Percentiles rank a stretch among this genome's conserved stretches.
Conservation (phyloP, 1,140 invertebrate genomes). For the Aphelenchoides besseyi region DNA sequence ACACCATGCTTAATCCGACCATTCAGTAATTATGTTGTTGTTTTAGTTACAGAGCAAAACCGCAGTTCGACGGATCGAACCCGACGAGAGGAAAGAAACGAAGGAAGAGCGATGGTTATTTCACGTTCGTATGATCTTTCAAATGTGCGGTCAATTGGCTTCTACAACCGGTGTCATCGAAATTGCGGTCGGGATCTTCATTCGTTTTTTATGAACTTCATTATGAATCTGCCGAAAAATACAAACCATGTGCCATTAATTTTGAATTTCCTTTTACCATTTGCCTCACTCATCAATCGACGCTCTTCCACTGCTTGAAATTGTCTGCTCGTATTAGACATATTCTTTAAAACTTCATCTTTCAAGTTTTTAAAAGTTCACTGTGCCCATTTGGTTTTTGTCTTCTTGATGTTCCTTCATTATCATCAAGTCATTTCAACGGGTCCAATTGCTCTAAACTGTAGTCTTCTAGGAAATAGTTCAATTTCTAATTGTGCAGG, state of each 20-base stretch:
- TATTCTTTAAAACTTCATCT: neutral
- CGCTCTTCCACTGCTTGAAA: neutral
- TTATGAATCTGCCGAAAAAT: neutral
- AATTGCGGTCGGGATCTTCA: neutral
- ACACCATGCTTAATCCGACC: neutral
- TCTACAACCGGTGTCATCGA: neutral
- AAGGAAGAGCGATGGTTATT: conserved; percentile 61
- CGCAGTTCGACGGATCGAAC: conserved; percentile 59
- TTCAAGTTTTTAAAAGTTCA: neutral
- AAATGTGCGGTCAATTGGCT: neutral
- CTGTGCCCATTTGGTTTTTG: neutral
- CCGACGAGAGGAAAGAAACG: conserved; percentile 60
- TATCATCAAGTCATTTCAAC: neutral
- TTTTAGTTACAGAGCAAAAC: conserved; percentile 52
- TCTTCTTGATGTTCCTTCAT: neutral
- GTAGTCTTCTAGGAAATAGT: no score
- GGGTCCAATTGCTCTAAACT: neutral
- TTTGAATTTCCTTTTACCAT: neutral
- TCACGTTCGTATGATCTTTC: conserved; percentile 57
- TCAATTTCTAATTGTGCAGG: no score
- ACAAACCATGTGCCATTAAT: neutral
- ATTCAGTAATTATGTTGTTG: neutral
- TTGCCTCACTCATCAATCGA: neutral
- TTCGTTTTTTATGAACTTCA: neutral
- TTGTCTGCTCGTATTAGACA: neutral